Evolutionary conservation across 2,113 vertebrate genomes (phyloP), one percentile per base, ranked within the genome.

Genomic region (Calidris pygmaea): DNA sequence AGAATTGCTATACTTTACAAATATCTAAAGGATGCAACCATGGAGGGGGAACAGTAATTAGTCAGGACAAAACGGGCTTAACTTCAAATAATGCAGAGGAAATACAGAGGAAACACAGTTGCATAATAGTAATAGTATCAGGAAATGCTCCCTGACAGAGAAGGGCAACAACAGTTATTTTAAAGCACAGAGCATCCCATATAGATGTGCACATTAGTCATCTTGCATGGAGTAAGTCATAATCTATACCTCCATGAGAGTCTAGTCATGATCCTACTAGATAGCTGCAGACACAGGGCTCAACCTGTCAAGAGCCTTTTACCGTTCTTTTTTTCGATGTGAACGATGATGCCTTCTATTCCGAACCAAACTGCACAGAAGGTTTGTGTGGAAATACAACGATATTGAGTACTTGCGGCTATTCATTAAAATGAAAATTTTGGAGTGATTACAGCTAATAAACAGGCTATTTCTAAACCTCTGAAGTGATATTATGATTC

Each of bases 391-490:
- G 75, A 81, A 81, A 48, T 43, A 20, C 27, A 91, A 24, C 26
- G 30, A 6, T 8, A 26, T 3, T 19, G 77, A 94, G 19, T 14
- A 47, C n/a, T 65, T 74, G 58, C 1, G 5, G 55, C 89, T 55
- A 88, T 53, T 90, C 58, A 47, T 58, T 74, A 50, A 56, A 92
- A 86, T 20, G 23, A 94, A 84, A 79, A 95, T 58, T 79, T 5
- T 55, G 26, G 73, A 89, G 63, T n/a, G 45, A 89, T 95, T 93
- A 90, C 91, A 95, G 89, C 58, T 95, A 96, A 97, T 89, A 92
- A 93, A 76, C 81, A 82, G 1, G 11, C 71, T 83, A 85, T 72
- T 96, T 91, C 73, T 60, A 85, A 95, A 47, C 37, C 78, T 95
- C 90, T 20, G 58, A 92, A 94, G 90, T 60, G 67, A 50, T 56